Percentiles rank a stretch among this genome's conserved stretches.
These are phyloP conservation scores for Dromaius novaehollandiae DNA, from an alignment of 2,113 vertebrate genomes.

Conservation along the genomic window DNA sequence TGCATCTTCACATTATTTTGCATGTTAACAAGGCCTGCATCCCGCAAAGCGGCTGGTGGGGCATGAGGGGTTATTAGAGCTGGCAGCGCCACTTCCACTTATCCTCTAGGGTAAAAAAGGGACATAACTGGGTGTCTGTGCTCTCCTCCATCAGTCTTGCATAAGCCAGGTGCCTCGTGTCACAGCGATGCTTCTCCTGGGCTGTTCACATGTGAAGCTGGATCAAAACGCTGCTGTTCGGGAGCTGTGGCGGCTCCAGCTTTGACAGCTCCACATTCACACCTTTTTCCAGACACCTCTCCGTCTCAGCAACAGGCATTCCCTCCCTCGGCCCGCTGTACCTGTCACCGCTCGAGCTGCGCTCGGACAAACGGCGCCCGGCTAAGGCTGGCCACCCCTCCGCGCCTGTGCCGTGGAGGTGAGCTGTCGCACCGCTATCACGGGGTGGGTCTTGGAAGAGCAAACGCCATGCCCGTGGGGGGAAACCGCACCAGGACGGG, in stretches of 20 bases:
- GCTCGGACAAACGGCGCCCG: too few relatives aligned
- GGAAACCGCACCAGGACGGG: neutral
- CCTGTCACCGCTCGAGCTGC: too few relatives aligned
- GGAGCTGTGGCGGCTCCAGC: neutral
- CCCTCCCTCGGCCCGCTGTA: neutral
- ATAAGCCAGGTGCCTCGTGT: accelerated
- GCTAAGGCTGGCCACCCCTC: neutral
- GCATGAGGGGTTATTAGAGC: slow-evolving; percentile 23
- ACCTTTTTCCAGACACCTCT: neutral
- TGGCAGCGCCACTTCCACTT: neutral
- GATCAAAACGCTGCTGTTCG: neutral
- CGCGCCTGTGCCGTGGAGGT: too few relatives aligned
- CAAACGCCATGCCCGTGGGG: neutral
- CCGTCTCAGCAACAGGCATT: neutral
- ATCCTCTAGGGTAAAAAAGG: neutral
- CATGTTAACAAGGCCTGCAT: slow-evolving; percentile 63
- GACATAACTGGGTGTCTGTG: neutral
- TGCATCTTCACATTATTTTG: slow-evolving; percentile 67
- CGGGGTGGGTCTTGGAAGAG: neutral
- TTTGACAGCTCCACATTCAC: neutral
- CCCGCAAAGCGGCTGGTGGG: neutral
- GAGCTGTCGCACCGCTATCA: too few relatives aligned
- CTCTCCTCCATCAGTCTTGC: neutral
- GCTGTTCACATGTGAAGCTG: neutral
- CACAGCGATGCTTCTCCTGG: neutral